Evolutionary conservation across 2,888 invertebrate genomes (phyloP), one percentile per base, ranked within the genome.

Genomic region (Ischnus inquisitorius): DNA sequence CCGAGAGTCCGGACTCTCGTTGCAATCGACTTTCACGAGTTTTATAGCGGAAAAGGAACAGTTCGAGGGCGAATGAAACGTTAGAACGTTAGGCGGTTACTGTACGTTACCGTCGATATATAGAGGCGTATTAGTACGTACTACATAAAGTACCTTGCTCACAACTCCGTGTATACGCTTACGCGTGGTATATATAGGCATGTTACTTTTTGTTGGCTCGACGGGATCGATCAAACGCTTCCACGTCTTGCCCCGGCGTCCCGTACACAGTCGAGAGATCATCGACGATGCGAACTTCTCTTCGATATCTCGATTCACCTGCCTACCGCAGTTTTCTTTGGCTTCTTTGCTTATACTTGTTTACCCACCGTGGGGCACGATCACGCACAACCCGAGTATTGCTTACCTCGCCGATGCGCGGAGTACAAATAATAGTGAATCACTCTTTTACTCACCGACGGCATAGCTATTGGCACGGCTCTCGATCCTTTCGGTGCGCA

Each of bases 11-110:
- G 84, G 78, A 75, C 75, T 78, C 84, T 84, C 84, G 84, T 81
- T 69, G 81, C 78, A 81, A 81, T 84, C 84, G 84, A 84, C 84
- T 84, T 84, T 84, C 84, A 84, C 84, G 81, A 84, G 78, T 81
- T 84, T 84, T 84, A 84, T 84, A 81, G 84, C 84, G 84, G 84
- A 84, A 84, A 84, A 84, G 84, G 84, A 84, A 84, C 84, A 84
- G 78, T 84, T 84, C 81, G 84, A 84, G 84, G 84, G 84, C 84
- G 81, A 84, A 84, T 84, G 84, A 81, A 84, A 84, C 84, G 84
- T 81, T 84, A 84, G 84, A 84, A 84, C 84, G 81, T 78, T 81
- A 84, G 78, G 78, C 81, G 81, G 60, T 74, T n/a, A 62, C 74
- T 46, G 74, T 74, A 62, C 74, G 74, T 62, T 34, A 71, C 57